phyloP scores from a whole-genome alignment of 2,113 vertebrate species.

The Pycnonotus jocosus region DNA sequence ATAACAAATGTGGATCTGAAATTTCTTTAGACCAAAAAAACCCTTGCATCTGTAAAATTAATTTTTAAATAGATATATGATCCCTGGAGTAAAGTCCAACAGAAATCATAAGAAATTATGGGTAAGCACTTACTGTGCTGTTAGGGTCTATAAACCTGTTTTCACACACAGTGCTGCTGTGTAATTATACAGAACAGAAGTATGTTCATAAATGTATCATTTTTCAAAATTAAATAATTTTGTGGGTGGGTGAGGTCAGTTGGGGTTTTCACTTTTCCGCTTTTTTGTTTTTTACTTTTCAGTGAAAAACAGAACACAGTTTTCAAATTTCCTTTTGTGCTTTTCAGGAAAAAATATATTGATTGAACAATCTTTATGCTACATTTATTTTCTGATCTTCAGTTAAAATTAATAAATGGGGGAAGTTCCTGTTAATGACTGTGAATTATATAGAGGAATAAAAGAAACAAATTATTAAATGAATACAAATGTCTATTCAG shows the following conservation, averaged over 20 bases:
- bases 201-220: background rate
- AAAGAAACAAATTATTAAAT: background rate
- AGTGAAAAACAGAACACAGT: background rate
- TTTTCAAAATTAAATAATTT: background rate
- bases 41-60: slow-evolving; percentile 65
- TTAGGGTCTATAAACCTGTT: background rate
- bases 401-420: background rate
- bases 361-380: background rate
- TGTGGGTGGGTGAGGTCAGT: background rate
- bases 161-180: background rate
- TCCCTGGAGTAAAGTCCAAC: slow-evolving; percentile 16
- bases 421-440: background rate
- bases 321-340: background rate
- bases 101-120: slow-evolving; percentile 44
- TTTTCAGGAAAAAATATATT: background rate
- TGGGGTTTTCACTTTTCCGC: background rate
- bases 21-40: slow-evolving; percentile 64
- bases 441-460: background rate
- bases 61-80: slow-evolving; percentile 70
- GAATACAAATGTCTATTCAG: background rate
- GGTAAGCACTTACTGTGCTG: slow-evolving; percentile 4
- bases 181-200: background rate
- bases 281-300: background rate
- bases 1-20: slow-evolving; percentile 54
- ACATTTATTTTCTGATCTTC: background rate